Base-by-base conservation (phyloP, 92 coral and sea anemone genomes). In the Porites evermanni region DNA sequence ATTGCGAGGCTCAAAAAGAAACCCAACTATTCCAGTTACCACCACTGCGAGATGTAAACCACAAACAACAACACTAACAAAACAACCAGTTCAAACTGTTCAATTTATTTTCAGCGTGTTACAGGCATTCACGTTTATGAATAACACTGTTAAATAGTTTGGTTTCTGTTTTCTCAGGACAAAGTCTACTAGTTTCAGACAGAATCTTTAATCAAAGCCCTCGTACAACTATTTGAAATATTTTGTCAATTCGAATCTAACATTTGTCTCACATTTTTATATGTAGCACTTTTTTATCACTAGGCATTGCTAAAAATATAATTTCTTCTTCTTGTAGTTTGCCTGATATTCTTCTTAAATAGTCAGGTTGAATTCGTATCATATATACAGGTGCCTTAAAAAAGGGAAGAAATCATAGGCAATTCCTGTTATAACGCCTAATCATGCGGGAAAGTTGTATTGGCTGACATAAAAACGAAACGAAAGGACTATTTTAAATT, bases 271-370 rank as follows among this genome's bases (percentile, higher is more conserved):
- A 26, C 54, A 70, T 29, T 29, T 44, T 70, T 64, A 70, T 38
- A 14, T 56, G 24, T n/a, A 16, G 4, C n/a, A 63, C 67, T 18
- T 20, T 63, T 63, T 63, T 14, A 58, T 38, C 53, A 38, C 6
- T 1, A 8, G 21, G 24, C 54, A 77, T 16, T 16, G 38, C 60
- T 77, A 58, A 77, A 54, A 77, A 77, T 77, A 59, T 17, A 44
- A 24, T 77, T 77, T 23, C 13, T 4, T 2, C 3, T 61, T 77
- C 32, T 64, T 79, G 63, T 52, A 8, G 73, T 38, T 44, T 17
- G 38, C 79, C 87, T 82, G 87, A 82, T 82, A 71, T 82, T 72
- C 9, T 80, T 80, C 76, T 67, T 80, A 80, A 80, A 80, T 68
- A 80, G 76, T 80, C 85, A 80, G 85, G 85, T 51, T 60, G 2